Evolutionary conservation across 2,113 vertebrate species (phyloP), one percentile per base, ranked within the genome.

Genomic region (Odontophorus gujanensis): DNA sequence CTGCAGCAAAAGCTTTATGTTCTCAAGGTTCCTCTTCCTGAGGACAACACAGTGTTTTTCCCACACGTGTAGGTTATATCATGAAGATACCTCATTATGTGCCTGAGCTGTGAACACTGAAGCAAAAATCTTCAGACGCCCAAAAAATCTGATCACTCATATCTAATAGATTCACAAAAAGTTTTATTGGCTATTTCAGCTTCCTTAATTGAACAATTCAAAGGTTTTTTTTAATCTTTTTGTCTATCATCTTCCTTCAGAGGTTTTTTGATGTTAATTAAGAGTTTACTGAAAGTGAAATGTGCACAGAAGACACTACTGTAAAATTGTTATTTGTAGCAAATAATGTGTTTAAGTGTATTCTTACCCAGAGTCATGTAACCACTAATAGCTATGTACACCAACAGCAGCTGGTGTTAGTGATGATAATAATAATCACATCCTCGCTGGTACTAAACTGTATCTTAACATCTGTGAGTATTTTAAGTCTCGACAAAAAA

Each of bases 1-100:
- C 21, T 22, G 12, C 48, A 50, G 48, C 12, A 13, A 50, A 50
- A 50, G 48, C 22, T 50, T 50, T 22, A 11, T 22, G 2, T 50
- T 50, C 48, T 50, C 47, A 48, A 21, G 47, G 22, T 48, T 24
- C 47, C 47, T 48, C 47, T 48, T 48, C 11, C 21, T 22, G 47
- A 48, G 47, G 21, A 48, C 21, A 3, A 48, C 47, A 3, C 48
- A 24, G 13, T 24, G 48, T 24, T 50, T 50, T 50, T 25, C 48
- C 12, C 7, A 50, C 47, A 11, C 47, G 10, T 24, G 47, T 7
- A 25, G 47, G 48, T 50, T 50, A 12, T 50, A 50, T 20, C 4
- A 14, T 30, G 12, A 14, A 2, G 0, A 8, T 8, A 11, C 47
- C 32, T 6, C 45, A 53, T 45, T 22, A 10, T 0, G 7, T 2